Percentiles rank a stretch among this genome's conserved stretches.
Evolutionary conservation across 1,140 invertebrate species (phyloP).

Genomic region (Radopholus similis): DNA sequence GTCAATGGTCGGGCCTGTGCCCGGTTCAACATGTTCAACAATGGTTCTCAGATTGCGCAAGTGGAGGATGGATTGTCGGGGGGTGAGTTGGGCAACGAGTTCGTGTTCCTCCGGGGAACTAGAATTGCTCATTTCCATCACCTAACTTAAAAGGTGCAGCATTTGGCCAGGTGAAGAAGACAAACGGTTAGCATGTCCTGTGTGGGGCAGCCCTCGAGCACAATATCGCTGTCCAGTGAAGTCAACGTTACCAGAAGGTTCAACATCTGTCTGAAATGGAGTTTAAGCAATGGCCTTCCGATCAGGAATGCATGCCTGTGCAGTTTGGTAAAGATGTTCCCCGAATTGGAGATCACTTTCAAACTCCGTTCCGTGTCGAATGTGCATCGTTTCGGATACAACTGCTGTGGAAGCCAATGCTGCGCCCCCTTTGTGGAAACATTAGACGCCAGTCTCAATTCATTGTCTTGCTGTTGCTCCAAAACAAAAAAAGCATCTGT

Average conservation of each 20-base stretch:
- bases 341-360: conserved; percentile 26
- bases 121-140: conserved; percentile 30
- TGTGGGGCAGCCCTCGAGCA: conserved; percentile 24
- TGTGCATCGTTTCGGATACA: conserved; percentile 25
- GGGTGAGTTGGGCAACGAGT: conserved; percentile 24
- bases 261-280: conserved; percentile 36
- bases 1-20: background rate
- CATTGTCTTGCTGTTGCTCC: conserved; percentile 28
- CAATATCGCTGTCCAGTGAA: conserved; percentile 6
- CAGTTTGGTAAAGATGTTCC: conserved; percentile 28
- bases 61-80: conserved; percentile 8
- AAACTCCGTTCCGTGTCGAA: conserved; percentile 37
- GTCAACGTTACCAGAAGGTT: conserved; percentile 32
- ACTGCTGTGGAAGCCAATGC: conserved; percentile 36
- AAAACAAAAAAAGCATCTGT: conserved; percentile 21
- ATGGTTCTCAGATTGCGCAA: conserved; percentile 16
- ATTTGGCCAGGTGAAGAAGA: background rate
- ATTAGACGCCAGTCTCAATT: conserved; percentile 30
- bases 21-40: background rate
- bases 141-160: background rate
- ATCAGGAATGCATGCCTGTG: conserved; percentile 30
- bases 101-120: conserved; percentile 27
- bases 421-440: background rate
- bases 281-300: background rate
- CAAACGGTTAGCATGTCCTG: conserved; percentile 34